A percentile compares a stretch with the other conserved stretches of the same genome.
phyloP scores from a whole-genome alignment of 2,113 vertebrate species.

The Chunga burmeisteri region DNA sequence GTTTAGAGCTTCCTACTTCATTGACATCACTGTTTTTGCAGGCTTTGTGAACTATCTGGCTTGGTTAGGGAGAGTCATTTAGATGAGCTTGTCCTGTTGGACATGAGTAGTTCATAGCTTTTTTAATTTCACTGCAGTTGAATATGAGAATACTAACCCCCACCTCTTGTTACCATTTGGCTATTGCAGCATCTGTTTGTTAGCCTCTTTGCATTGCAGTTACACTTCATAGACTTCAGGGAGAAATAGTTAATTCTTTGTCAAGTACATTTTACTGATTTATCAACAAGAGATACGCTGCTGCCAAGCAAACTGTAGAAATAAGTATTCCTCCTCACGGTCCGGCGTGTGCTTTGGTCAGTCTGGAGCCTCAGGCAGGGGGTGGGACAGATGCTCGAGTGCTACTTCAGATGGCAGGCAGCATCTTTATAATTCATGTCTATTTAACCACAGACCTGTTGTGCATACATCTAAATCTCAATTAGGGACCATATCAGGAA shows the following conservation, averaged over 20 bases:
- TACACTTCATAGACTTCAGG: not conserved
- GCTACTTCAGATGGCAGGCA: not conserved
- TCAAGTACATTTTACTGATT: conserved; percentile 52
- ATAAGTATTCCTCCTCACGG: conserved; percentile 9
- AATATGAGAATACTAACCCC: not conserved
- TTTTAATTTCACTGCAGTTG: not conserved
- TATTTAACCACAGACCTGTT: not conserved
- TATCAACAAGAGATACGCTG: conserved; percentile 28
- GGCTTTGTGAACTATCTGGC: not conserved
- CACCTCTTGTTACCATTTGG: not conserved
- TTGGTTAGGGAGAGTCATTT: not conserved
- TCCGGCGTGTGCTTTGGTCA: not conserved
- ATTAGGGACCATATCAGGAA: not conserved
- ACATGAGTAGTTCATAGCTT: not conserved
- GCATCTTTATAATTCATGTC: conserved; percentile 20
- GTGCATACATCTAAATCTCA: not conserved
- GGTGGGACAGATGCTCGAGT: conserved; percentile 8
- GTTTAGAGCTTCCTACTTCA: not conserved
- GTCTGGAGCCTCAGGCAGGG: not conserved
- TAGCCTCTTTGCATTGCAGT: conserved; percentile 16
- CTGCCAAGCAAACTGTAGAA: conserved; percentile 30
- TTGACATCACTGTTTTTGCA: not conserved
- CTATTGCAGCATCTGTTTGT: not conserved
- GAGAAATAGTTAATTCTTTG: conserved; percentile 58
- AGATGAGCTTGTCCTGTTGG: not conserved